These are phyloP conservation scores for Lepidurus apus DNA, from an alignment of 1,140 invertebrate species.

Conservation along the genomic window DNA sequence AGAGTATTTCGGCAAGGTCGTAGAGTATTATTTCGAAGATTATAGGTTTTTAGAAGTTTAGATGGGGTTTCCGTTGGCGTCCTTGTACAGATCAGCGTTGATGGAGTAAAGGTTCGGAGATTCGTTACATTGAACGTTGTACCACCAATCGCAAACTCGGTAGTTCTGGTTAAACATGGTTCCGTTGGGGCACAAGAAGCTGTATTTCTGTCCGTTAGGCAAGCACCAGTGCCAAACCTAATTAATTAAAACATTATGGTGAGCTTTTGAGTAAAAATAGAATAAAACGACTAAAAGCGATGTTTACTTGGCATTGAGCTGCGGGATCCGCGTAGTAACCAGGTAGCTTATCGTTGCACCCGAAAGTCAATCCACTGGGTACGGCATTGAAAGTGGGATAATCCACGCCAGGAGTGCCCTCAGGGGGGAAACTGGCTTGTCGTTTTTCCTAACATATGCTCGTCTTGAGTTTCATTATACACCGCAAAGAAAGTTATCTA, in stretches of 20 bases:
- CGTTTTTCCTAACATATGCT: slow-evolving; percentile 25
- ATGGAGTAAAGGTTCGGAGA: slow-evolving; percentile 61
- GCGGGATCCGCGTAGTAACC: slow-evolving; percentile 81
- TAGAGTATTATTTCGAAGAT: too few relatives aligned
- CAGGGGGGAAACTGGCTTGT: slow-evolving; percentile 26
- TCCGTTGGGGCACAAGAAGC: slow-evolving; percentile 80
- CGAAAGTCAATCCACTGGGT: slow-evolving; percentile 65
- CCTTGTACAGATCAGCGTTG: slow-evolving; percentile 67
- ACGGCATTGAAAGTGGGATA: slow-evolving; percentile 70
- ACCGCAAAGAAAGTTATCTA: neutral
- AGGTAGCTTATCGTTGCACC: slow-evolving; percentile 61
- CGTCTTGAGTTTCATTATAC: too few relatives aligned
- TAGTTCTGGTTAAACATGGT: slow-evolving; percentile 74
- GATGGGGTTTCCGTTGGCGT: slow-evolving; percentile 50
- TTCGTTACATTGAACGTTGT: slow-evolving; percentile 63
- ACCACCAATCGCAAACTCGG: slow-evolving; percentile 81
- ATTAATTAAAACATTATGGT: neutral
- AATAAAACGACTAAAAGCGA: too few relatives aligned
- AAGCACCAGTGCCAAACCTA: slow-evolving; percentile 84
- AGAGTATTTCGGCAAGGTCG: too few relatives aligned
- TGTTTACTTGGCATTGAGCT: slow-evolving; percentile 65
- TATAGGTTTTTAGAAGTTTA: slow-evolving; percentile 24
- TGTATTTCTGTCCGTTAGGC: slow-evolving; percentile 67
- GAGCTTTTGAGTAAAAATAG: neutral
- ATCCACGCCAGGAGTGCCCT: slow-evolving; percentile 57